A percentile compares a stretch with the other conserved stretches of the same genome.
Conservation (phyloP, 2,113 vertebrate species). For the Etheostoma cragini region DNA sequence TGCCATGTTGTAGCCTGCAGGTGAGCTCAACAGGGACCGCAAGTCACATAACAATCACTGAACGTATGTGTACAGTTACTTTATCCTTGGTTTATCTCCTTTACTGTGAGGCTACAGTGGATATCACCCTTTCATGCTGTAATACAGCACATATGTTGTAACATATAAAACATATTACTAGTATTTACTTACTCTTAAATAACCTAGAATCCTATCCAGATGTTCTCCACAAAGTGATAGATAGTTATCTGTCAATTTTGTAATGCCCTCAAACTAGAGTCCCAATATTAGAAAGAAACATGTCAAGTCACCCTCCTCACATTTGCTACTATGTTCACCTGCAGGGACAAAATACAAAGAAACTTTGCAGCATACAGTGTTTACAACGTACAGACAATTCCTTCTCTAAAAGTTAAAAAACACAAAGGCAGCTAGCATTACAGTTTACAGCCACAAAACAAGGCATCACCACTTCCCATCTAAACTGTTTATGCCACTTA, state of each 20-base stretch:
- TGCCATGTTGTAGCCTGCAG: conserved; percentile 20
- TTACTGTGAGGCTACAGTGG: conserved; percentile 9
- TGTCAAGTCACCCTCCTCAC: background rate
- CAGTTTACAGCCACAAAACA: conserved; percentile 9
- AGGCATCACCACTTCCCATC: background rate
- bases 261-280: background rate
- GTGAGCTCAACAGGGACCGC: conserved; percentile 15
- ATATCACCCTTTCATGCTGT: background rate
- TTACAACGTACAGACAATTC: background rate
- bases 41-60: background rate
- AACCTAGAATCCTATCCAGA: background rate
- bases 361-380: background rate
- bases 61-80: background rate
- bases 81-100: background rate
- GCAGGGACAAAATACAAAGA: background rate
- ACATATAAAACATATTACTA: background rate
- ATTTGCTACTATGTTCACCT: conserved; percentile 13
- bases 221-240: background rate
- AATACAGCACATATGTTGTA: background rate
- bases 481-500: background rate
- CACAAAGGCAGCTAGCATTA: background rate
- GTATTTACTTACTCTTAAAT: conserved; percentile 1
- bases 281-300: background rate
- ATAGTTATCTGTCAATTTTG: background rate
- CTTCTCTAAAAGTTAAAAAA: background rate